phyloP scores from a whole-genome alignment of 2,113 vertebrate genomes.

The Sisor rabdophorus region DNA sequence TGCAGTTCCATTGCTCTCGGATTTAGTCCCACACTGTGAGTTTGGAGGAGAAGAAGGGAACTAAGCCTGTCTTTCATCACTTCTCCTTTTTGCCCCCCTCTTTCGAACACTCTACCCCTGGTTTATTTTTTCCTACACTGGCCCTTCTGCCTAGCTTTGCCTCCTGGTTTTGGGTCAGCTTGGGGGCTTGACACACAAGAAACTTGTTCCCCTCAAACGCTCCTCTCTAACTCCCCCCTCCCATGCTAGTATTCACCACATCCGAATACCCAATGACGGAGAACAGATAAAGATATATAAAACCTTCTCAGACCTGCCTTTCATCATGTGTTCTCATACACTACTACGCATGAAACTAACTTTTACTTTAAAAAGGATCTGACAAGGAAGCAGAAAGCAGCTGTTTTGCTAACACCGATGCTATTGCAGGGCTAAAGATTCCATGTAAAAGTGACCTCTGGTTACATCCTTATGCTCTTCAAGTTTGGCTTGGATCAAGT shows the following conservation, averaged over 20 bases:
- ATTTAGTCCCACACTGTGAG: conserved; percentile 37
- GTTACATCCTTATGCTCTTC: not conserved
- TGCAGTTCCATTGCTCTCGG: conserved; percentile 40
- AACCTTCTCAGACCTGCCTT: not conserved
- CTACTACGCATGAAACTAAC: not conserved
- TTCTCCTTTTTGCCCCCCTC: not conserved
- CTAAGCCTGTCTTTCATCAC: conserved; percentile 27
- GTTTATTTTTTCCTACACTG: conserved; percentile 30
- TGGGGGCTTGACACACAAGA: conserved; percentile 72
- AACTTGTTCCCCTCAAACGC: conserved; percentile 73
- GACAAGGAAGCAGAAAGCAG: not conserved
- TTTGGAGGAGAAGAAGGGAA: conserved; percentile 48
- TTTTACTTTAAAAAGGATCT: not conserved
- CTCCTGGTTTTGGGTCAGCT: conserved; percentile 60
- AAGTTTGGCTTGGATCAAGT: not conserved
- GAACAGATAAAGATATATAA: not conserved
- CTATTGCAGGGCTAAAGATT: not conserved
- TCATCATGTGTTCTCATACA: not conserved
- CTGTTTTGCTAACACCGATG: not conserved
- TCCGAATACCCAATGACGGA: conserved; percentile 53
- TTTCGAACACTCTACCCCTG: conserved; percentile 41
- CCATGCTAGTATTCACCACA: conserved; percentile 72
- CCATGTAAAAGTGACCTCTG: not conserved
- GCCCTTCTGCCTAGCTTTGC: conserved; percentile 28
- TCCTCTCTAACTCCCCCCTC: conserved; percentile 75